Percentiles rank a stretch among this genome's conserved stretches.
Conservation (phyloP, 2,113 vertebrate genomes). For the Syrmaticus mikado region DNA sequence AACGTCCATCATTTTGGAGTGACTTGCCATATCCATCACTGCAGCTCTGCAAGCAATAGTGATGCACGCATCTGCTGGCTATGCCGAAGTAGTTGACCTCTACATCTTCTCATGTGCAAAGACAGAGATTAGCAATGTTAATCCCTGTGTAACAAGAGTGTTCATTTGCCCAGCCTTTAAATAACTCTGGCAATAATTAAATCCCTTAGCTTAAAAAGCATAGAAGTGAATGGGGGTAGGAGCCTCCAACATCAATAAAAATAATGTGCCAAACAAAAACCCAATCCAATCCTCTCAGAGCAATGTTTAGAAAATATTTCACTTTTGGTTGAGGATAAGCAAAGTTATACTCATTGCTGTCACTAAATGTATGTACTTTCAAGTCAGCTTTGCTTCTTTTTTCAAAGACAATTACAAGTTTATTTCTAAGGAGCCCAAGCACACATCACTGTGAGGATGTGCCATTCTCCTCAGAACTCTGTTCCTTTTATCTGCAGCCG, state of each 20-base stretch:
- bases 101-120: background rate
- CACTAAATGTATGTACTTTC: fast-evolving
- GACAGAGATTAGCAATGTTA: background rate
- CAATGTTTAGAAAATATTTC: background rate
- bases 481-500: slow-evolving; percentile 13
- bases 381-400: background rate
- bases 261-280: background rate
- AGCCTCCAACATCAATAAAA: background rate
- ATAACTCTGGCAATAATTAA: background rate
- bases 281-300: background rate
- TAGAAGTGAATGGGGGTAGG: background rate
- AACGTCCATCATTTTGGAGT: too few species aligned
- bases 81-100: background rate
- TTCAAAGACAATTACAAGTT: background rate
- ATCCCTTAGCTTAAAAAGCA: background rate
- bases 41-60: too few species aligned
- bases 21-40: background rate
- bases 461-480: background rate
- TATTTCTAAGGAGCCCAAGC: background rate
- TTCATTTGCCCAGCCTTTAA: background rate
- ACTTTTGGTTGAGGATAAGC: background rate
- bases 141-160: background rate
- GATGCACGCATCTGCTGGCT: background rate
- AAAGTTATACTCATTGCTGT: background rate
- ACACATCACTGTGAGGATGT: background rate